Evolutionary conservation across 2,113 vertebrate species (phyloP), one percentile per base, ranked within the genome.

Genomic region (Carassius gibelio): DNA sequence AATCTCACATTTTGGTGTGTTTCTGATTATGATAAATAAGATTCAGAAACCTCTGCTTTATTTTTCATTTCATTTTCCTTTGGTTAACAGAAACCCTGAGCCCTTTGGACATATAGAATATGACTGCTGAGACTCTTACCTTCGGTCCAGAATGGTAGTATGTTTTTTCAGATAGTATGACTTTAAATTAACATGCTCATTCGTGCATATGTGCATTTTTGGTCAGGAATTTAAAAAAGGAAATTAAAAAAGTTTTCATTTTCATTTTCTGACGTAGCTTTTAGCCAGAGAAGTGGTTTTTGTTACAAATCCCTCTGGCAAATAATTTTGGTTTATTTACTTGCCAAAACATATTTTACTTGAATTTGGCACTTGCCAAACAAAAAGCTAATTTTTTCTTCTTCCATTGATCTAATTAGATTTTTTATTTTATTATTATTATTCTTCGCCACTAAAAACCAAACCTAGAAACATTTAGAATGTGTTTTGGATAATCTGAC

Each of bases 91-190:
- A 88, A 82, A 68, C 34, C 42, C 84, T 42, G 87, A 83, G 76
- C 80, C 87, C 82, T 3, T 8, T 68, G 86, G 80, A 90, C 84
- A 30, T 78, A 72, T 83, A 81, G 82, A 91, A 88, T 85, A 95
- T 95, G 95, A 94, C 95, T 61, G 95, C 95, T 36, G 95, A 96
- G 92, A 95, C 95, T 0, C 94, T 96, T 90, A 96, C 94, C 90
- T 96, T 96, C 84, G 95, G 95, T 87, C 95, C 95, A 50, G 95
- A 96, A 91, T 96, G 95, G 95, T 96, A 85, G 92, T 4, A 3
- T 11, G 9, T 38, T 3, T 36, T 36, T 26, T 52, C 48, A 75
- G n/a, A 50, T 50, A 21, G 21, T 50, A 75, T 15, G 42, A 15
- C 19, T 72, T 71, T 3, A 68, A 68, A 34, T 68, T 0, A 68